phyloP scores from a whole-genome alignment of 2,113 vertebrate species.

The Raja brachyura region DNA sequence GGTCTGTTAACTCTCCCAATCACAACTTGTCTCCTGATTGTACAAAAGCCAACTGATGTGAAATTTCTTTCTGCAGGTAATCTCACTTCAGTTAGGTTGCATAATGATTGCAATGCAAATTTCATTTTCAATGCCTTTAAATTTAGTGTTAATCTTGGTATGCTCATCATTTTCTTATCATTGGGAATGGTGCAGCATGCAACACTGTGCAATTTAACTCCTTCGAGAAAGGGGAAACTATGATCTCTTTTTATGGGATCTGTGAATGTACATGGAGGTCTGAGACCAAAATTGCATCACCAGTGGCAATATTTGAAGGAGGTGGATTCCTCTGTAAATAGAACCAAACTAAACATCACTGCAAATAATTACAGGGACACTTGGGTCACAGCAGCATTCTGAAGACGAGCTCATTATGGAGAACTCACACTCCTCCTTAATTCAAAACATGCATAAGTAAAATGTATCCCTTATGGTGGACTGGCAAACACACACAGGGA shows the following conservation, averaged over 20 bases:
- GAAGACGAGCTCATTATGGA: no score
- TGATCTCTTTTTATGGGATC: neutral
- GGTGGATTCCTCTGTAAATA: no score
- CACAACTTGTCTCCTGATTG: neutral
- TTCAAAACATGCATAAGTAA: neutral
- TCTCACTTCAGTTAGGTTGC: neutral
- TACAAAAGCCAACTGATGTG: neutral
- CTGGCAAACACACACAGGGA: neutral
- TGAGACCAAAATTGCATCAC: neutral
- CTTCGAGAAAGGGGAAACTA: neutral
- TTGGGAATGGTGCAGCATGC: neutral
- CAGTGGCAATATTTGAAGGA: neutral
- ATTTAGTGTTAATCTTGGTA: neutral
- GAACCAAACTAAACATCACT: no score
- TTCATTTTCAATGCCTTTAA: neutral
- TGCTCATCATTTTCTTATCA: neutral
- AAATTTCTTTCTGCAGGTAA: neutral
- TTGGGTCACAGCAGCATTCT: neutral
- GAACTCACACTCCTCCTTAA: neutral
- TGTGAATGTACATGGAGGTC: neutral
- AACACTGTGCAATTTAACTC: neutral
- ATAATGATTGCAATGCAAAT: neutral
- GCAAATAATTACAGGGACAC: neutral
- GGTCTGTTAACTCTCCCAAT: neutral
- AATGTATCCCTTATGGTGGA: neutral